phyloP scores from a whole-genome alignment of 1,140 invertebrate genomes.

The Brachionus rubens region DNA sequence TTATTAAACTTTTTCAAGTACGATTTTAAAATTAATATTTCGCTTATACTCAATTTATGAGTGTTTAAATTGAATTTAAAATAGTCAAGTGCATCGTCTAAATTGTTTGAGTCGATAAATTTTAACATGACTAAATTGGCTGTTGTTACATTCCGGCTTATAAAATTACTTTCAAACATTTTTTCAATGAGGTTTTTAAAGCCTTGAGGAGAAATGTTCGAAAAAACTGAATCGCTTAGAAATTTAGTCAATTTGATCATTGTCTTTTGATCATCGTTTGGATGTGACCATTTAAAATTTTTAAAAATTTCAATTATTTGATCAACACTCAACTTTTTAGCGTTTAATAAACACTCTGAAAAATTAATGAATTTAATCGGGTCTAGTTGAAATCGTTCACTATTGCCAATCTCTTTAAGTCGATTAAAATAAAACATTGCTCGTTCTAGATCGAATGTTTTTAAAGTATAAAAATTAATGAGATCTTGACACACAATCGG shows the following conservation, averaged over 20 bases:
- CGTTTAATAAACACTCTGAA: background rate
- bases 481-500: constrained; percentile 12
- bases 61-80: constrained; percentile 6
- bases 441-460: constrained; percentile 16
- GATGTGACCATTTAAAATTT: background rate
- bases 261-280: background rate
- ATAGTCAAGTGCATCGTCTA: constrained; percentile 6
- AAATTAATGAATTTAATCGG: background rate
- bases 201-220: background rate
- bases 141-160: background rate
- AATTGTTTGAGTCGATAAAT: background rate
- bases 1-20: constrained; percentile 1
- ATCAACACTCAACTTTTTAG: background rate
- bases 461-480: background rate
- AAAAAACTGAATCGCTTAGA: background rate
- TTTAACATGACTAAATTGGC: background rate
- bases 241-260: background rate
- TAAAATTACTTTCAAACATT: constrained; percentile 17
- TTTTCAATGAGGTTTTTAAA: background rate
- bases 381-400: background rate
- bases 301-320: background rate
- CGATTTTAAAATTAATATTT: constrained; percentile 14
- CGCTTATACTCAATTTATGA: background rate
- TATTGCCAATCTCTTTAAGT: background rate
- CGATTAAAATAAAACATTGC: background rate